phyloP scores from a whole-genome alignment of 2,113 vertebrate genomes.

The Cinclus cinclus region DNA sequence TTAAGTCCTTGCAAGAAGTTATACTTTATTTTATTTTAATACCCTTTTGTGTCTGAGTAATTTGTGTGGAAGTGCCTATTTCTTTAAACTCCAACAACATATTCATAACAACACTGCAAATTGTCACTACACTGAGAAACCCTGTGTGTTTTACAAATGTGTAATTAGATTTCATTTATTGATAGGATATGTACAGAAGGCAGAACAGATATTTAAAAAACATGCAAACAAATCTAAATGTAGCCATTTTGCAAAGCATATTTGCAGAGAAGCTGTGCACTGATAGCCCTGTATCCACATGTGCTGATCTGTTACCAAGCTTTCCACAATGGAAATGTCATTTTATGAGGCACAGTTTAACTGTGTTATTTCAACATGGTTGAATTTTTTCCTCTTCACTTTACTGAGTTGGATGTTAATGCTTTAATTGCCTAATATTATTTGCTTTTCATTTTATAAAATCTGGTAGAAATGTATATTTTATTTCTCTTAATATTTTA shows the following conservation, averaged over 20 bases:
- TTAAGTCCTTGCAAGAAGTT: constrained; percentile 43
- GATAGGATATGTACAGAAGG: not conserved
- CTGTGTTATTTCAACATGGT: not conserved
- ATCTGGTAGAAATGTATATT: not conserved
- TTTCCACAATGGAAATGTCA: not conserved
- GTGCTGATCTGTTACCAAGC: not conserved
- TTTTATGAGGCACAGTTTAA: not conserved
- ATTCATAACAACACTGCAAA: not conserved
- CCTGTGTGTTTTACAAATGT: not conserved
- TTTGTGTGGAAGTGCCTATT: constrained; percentile 9
- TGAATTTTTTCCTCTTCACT: not conserved
- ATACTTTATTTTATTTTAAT: constrained; percentile 15
- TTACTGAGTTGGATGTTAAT: not conserved
- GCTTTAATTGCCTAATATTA: not conserved
- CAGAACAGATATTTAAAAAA: not conserved
- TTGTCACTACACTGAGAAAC: not conserved
- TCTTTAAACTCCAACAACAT: constrained; percentile 1
- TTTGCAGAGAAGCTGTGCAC: not conserved
- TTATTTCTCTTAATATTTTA: not conserved
- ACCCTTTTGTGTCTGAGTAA: constrained; percentile 25
- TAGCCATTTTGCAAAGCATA: not conserved
- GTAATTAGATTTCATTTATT: not conserved
- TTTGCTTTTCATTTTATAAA: not conserved
- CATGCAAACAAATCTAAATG: not conserved
- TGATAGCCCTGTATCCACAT: not conserved